Conservation (phyloP, 2,888 invertebrate species). For the Malthinus seriepunctatus region DNA sequence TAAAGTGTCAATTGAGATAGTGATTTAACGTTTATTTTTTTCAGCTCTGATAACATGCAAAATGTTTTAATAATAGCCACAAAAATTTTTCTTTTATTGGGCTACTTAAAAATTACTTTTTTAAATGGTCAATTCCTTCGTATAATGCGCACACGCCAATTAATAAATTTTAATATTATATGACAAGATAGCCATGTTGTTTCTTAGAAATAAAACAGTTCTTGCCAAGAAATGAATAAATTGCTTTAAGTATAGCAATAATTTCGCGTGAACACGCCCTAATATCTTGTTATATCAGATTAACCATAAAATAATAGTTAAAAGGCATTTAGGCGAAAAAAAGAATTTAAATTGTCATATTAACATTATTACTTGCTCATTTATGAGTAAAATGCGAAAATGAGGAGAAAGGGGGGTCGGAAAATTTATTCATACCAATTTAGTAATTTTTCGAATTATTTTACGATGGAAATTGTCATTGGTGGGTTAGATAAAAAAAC, state of each 20-base stretch:
- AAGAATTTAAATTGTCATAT: not conserved
- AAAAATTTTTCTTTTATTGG: not conserved
- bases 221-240: slow-evolving; percentile 27
- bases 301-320: slow-evolving; percentile 7
- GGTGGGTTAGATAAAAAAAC: too few species aligned
- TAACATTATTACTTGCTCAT: too few species aligned
- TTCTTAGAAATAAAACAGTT: slow-evolving; percentile 25
- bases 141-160: slow-evolving; percentile 21
- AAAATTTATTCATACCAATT: too few species aligned
- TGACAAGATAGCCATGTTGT: slow-evolving; percentile 25
- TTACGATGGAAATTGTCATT: too few species aligned
- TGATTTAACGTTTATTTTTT: not conserved
- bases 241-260: slow-evolving; percentile 23
- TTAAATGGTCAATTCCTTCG: too few species aligned
- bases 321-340: not conserved
- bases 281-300: slow-evolving; percentile 21
- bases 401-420: too few species aligned
- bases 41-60: not conserved
- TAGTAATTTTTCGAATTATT: too few species aligned
- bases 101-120: not conserved
- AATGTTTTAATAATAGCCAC: too few species aligned
- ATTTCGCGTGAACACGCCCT: slow-evolving; percentile 26
- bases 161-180: slow-evolving; percentile 22
- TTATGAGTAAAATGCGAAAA: too few species aligned
- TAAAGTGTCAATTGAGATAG: not conserved